phyloP scores from a whole-genome alignment of 2,113 vertebrate species.

The Ceyx margarethae region DNA sequence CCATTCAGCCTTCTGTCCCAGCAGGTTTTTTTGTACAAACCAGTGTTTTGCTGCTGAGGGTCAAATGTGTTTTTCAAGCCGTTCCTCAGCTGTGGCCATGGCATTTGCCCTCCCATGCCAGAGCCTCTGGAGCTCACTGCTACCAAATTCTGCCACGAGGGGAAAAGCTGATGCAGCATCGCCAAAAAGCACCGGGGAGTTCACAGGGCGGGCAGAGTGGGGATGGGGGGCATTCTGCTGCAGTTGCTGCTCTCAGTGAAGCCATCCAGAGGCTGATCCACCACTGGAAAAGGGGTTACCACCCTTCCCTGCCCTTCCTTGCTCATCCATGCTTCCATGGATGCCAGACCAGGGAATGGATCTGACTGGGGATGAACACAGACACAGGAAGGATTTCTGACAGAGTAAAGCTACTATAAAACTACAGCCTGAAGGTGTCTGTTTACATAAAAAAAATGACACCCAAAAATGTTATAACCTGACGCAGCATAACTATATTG shows the following conservation, averaged over 20 bases:
- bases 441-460: background rate
- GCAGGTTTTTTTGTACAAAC: background rate
- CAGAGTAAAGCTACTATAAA: background rate
- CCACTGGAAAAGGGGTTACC: background rate
- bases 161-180: rapidly evolving
- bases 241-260: background rate
- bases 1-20: background rate
- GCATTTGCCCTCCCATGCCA: rapidly evolving
- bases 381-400: background rate
- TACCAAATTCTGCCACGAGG: background rate
- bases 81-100: background rate
- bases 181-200: background rate
- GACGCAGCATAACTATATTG: background rate
- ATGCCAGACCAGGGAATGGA: background rate
- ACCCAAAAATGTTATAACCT: background rate
- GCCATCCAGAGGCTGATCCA: background rate
- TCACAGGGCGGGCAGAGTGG: rapidly evolving
- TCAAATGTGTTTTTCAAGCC: background rate
- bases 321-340: rapidly evolving
- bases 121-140: background rate
- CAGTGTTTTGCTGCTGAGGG: background rate
- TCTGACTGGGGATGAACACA: background rate
- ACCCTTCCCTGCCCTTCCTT: background rate
- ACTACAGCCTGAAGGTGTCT: background rate
- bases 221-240: background rate